Conservation (phyloP, 2,797 vertebrate genomes). For the Sebastes diaconus region DNA sequence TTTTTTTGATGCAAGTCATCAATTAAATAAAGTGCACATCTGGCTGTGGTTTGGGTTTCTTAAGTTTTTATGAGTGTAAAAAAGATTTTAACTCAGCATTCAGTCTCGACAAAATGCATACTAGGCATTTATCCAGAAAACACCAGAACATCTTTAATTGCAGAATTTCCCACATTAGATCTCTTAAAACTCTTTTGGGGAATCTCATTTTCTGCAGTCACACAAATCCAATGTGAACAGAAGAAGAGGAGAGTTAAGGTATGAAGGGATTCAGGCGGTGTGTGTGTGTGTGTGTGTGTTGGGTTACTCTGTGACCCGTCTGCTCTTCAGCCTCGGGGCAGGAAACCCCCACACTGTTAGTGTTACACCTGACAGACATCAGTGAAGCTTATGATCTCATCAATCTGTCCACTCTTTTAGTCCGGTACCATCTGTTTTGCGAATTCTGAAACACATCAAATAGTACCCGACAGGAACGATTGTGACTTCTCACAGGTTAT, state of each 20-base stretch:
- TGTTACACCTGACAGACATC: slow-evolving; percentile 63
- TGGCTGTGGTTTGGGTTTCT: slow-evolving; percentile 37
- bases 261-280: slow-evolving; percentile 38
- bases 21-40: slow-evolving; percentile 50
- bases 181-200: background rate
- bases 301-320: slow-evolving; percentile 51
- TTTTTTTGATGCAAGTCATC: slow-evolving; percentile 14
- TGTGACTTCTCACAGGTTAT: background rate
- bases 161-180: slow-evolving; percentile 11
- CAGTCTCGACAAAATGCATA: background rate
- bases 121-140: background rate
- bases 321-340: slow-evolving; percentile 30
- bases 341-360: slow-evolving; percentile 48
- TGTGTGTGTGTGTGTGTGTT: slow-evolving; percentile 39
- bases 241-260: background rate
- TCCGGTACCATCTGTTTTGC: slow-evolving; percentile 13
- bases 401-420: slow-evolving; percentile 23
- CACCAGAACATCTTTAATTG: slow-evolving; percentile 22
- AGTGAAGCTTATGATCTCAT: slow-evolving; percentile 48
- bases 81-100: slow-evolving; percentile 7
- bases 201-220: slow-evolving; percentile 11
- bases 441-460: slow-evolving; percentile 6
- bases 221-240: slow-evolving; percentile 6
- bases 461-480: background rate
- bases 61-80: slow-evolving; percentile 32